These are phyloP conservation scores for Pongo abelii DNA, from an alignment of 2,113 vertebrate genomes.

Conservation along the genomic window DNA sequence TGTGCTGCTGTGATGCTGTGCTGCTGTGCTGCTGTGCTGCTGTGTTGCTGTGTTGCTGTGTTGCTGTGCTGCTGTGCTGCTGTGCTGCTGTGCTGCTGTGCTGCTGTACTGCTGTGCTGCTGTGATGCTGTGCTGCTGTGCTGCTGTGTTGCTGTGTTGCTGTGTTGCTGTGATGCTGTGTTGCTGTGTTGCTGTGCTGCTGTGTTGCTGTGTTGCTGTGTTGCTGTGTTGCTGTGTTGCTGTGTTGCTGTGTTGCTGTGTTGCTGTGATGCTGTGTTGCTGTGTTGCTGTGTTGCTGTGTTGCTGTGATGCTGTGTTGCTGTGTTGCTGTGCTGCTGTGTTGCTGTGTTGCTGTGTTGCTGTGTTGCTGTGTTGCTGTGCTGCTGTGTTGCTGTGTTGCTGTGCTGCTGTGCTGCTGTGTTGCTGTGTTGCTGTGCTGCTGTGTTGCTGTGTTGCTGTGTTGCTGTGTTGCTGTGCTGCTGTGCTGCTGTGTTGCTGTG, in stretches of 20 bases:
- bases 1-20: rapidly evolving
- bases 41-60: not conserved
- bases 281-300: not conserved
- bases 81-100: rapidly evolving
- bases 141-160: too few relatives aligned
- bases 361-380: too few relatives aligned
- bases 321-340: too few relatives aligned
- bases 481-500: too few relatives aligned
- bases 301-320: rapidly evolving
- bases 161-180: rapidly evolving
- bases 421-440: too few relatives aligned
- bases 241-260: too few relatives aligned
- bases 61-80: too few relatives aligned
- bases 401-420: too few relatives aligned
- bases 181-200: rapidly evolving
- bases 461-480: not conserved
- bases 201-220: not conserved
- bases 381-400: not conserved
- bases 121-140: not conserved
- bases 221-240: too few relatives aligned
- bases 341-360: not conserved
- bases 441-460: too few relatives aligned
- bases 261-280: rapidly evolving
- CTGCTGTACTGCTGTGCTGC: rapidly evolving
- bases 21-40: rapidly evolving